A percentile compares a stretch with the other conserved stretches of the same genome.
phyloP scores from a whole-genome alignment of 2,113 vertebrate species.

The Recurvirostra avosetta region DNA sequence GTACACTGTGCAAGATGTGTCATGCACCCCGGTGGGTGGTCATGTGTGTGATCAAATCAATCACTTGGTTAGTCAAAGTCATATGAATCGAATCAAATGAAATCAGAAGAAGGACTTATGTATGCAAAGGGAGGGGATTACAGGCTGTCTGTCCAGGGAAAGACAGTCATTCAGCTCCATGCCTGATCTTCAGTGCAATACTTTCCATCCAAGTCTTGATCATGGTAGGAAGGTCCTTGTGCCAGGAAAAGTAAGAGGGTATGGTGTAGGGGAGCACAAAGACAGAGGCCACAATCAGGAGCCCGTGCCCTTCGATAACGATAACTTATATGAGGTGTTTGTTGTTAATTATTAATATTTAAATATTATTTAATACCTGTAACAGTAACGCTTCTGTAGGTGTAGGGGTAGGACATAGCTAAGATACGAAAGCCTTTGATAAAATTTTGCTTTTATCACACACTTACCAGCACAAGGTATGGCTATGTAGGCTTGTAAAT shows the following conservation, averaged over 20 bases:
- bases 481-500: neutral
- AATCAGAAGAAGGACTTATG: neutral
- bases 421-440: neutral
- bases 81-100: neutral
- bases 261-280: neutral
- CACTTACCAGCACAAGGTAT: neutral
- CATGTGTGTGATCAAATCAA: neutral
- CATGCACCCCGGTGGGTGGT: accelerated
- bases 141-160: neutral
- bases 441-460: neutral
- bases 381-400: neutral
- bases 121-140: neutral
- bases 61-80: neutral
- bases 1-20: accelerated
- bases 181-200: neutral
- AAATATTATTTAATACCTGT: neutral
- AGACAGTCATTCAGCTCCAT: neutral
- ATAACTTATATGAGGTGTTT: neutral
- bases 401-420: neutral
- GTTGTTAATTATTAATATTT: conserved; percentile 35
- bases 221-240: neutral
- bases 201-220: neutral
- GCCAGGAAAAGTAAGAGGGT: neutral
- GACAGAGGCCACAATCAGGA: neutral
- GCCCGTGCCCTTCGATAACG: neutral